A percentile compares a stretch with the other conserved stretches of the same genome.
Evolutionary conservation across 2,888 invertebrate species (phyloP).

Genomic region (Masnerella sp.): DNA sequence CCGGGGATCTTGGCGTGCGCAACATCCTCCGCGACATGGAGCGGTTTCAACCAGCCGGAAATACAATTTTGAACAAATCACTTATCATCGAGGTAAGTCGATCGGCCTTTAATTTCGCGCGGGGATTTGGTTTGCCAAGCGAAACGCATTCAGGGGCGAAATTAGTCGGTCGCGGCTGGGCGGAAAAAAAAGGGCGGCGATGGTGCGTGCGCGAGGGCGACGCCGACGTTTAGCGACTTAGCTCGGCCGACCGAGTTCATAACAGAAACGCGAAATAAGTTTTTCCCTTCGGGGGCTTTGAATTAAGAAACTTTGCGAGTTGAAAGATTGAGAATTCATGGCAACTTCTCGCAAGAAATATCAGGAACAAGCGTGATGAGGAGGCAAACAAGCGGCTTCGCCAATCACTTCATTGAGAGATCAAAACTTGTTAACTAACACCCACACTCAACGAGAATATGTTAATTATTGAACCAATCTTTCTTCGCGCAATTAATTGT

Average conservation of each 20-base stretch:
- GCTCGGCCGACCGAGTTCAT: constrained; percentile 44
- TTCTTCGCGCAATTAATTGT: no score
- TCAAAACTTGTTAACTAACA: constrained; percentile 33
- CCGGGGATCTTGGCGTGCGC: constrained; percentile 82
- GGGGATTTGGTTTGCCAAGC: constrained; percentile 7
- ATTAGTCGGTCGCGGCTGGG: constrained; percentile 13
- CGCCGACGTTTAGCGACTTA: constrained; percentile 44
- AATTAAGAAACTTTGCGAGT: constrained; percentile 64
- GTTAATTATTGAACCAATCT: constrained; percentile 23
- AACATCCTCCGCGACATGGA: constrained; percentile 86
- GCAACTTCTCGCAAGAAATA: constrained; percentile 43
- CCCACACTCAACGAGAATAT: constrained; percentile 1
- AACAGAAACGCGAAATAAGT: constrained; percentile 56
- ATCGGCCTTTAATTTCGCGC: constrained; percentile 6
- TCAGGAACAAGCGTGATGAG: constrained; percentile 47
- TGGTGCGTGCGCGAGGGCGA: constrained; percentile 34
- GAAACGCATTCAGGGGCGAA: no score
- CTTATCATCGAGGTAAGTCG: constrained; percentile 78
- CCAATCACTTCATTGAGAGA: constrained; percentile 27
- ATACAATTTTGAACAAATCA: constrained; percentile 78
- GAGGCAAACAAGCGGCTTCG: constrained; percentile 41
- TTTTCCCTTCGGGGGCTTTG: constrained; percentile 43
- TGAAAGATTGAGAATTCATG: constrained; percentile 65
- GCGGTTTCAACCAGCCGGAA: constrained; percentile 80
- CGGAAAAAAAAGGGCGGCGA: constrained; percentile 36